Percentiles rank a stretch among this genome's conserved stretches.
These are phyloP conservation scores for Leptodactylus fuscus DNA, from an alignment of 2,113 vertebrate genomes.

Conservation along the genomic window DNA sequence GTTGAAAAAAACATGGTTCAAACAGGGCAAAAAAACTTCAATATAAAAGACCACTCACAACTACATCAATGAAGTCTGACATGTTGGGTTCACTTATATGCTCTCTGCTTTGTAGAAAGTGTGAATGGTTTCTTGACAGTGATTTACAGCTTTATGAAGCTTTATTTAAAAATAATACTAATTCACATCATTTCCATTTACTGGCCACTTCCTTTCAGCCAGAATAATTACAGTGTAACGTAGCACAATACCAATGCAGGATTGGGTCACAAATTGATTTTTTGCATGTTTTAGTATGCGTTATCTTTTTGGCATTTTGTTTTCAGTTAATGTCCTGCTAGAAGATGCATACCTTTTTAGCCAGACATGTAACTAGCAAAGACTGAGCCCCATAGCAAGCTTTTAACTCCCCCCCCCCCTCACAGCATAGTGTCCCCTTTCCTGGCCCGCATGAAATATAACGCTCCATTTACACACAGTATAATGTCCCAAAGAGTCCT, in stretches of 20 bases:
- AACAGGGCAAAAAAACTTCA: not conserved
- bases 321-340: no score
- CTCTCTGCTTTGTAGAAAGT: not conserved
- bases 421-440: no score
- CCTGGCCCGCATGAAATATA: no score
- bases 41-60: not conserved
- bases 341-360: no score
- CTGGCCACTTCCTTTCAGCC: not conserved
- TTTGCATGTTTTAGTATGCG: no score
- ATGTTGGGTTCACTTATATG: not conserved
- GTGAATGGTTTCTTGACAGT: not conserved
- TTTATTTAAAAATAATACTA: not conserved
- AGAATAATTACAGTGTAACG: not conserved
- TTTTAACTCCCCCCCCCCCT: no score
- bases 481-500: no score
- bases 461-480: no score
- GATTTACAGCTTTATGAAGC: not conserved
- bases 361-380: no score
- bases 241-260: not conserved
- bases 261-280: no score
- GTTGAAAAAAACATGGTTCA: not conserved
- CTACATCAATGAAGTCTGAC: not conserved
- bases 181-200: not conserved
- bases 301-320: no score
- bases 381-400: no score